Conservation (phyloP, 2,797 vertebrate species). For the Stomatorhinus walkeri region DNA sequence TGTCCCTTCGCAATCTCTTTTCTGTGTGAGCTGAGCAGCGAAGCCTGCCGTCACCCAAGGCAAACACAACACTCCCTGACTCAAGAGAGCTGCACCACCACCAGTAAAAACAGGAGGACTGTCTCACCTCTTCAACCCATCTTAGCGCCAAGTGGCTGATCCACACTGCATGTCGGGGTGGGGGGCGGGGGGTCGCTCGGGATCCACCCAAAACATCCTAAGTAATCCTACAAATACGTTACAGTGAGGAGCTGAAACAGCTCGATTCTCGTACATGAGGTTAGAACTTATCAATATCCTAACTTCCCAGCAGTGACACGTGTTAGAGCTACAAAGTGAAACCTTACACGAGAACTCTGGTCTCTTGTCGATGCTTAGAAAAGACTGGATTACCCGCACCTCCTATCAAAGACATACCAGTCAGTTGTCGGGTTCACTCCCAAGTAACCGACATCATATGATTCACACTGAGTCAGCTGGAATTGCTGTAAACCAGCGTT, state of each 20-base stretch:
- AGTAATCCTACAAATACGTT: background rate
- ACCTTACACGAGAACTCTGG: background rate
- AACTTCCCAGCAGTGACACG: background rate
- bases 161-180: background rate
- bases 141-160: background rate
- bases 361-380: background rate
- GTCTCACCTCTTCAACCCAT: background rate
- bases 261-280: background rate
- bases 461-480: constrained; percentile 18
- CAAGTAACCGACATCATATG: constrained; percentile 10
- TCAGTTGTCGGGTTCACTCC: constrained; percentile 2
- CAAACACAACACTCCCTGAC: constrained; percentile 2
- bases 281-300: background rate
- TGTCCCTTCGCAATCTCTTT: background rate
- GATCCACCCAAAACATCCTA: background rate
- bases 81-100: background rate
- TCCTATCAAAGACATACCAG: background rate
- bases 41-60: background rate
- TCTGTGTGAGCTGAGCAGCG: background rate
- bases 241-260: background rate
- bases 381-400: background rate
- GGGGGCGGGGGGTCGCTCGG: background rate
- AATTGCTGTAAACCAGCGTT: background rate
- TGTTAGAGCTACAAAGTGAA: background rate
- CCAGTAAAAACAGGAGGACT: background rate